Base-by-base conservation (phyloP, 2,113 vertebrate genomes). In the Phalacrocorax brasilianus region DNA sequence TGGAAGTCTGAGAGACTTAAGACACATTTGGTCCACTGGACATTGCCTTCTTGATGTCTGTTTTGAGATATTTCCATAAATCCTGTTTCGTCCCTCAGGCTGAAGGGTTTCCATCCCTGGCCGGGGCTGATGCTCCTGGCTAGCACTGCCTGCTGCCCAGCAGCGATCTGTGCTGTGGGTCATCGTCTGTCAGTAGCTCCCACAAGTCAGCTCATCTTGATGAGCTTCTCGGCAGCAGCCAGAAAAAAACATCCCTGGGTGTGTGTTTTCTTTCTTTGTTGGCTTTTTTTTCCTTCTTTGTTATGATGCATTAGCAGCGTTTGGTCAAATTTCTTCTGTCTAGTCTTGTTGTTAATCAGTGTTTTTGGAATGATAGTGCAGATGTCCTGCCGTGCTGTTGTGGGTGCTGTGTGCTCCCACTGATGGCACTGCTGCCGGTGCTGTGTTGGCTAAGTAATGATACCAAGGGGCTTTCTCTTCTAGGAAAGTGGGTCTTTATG, bases 341-440 rank as follows among this genome's bases (percentile, higher is more conserved):
- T 61, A 8, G 35, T 17, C 9, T 11, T 47, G 61, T 20, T 83
- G 58, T 75, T 75, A 50, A 84, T 95, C 83, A 11, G n/a, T 40
- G 62, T 45, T 91, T 93, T 80, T 0, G 2, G 68, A 35, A 23
- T 71, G 83, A 12, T 58, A 14, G 11, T 27, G 62, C 83, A 71
- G 83, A 83, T 80, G 91, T 65, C 89, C 62, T 49, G 50, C 79
- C 4, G 4, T 88, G 91, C 78, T 88, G 91, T 26, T 45, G 61
- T 61, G 67, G 92, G 81, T 86, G 66, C 91, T 50, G 50, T 32
- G 61, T 27, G 55, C 32, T 82, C 53, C 65, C 0, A 20, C 82
- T 2, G 18, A 4, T 42, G 0, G 4, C 8, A 2, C 42, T 10
- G 14, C 65, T 58, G 53, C 44, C 49, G 38, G 49, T 0, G 0